A percentile compares a stretch with the other conserved stretches of the same genome.
Evolutionary conservation across 1,140 invertebrate species (phyloP).

Genomic region (Nephila pilipes): DNA sequence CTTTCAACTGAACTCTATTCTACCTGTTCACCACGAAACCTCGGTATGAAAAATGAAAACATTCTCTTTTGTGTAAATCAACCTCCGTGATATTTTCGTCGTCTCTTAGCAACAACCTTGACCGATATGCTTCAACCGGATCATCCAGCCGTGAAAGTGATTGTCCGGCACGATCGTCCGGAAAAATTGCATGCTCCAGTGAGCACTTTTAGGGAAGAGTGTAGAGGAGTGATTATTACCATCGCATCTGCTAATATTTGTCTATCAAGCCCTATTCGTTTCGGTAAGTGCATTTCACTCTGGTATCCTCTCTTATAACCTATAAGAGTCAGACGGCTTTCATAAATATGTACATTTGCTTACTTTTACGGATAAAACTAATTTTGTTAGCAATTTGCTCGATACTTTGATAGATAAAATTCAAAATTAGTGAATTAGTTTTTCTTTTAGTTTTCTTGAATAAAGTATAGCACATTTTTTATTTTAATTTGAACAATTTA

Average conservation of each 20-base stretch:
- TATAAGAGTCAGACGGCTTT: too few species aligned
- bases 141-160: conserved; percentile 9
- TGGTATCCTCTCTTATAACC: not conserved
- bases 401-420: too few species aligned
- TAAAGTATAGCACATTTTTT: too few species aligned
- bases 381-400: too few species aligned
- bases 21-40: not conserved
- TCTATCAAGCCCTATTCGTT: not conserved
- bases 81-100: not conserved
- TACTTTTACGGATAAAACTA: too few species aligned
- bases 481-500: too few species aligned
- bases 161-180: not conserved
- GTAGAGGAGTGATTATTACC: not conserved
- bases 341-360: too few species aligned
- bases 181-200: not conserved
- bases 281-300: not conserved
- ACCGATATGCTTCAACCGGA: not conserved
- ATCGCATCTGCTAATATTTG: not conserved
- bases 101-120: conserved; percentile 26
- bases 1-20: not conserved
- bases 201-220: not conserved
- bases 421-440: too few species aligned
- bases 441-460: too few species aligned
- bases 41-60: not conserved
- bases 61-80: not conserved